phyloP scores from a whole-genome alignment of 2,113 vertebrate genomes.

The Pimephales promelas region DNA sequence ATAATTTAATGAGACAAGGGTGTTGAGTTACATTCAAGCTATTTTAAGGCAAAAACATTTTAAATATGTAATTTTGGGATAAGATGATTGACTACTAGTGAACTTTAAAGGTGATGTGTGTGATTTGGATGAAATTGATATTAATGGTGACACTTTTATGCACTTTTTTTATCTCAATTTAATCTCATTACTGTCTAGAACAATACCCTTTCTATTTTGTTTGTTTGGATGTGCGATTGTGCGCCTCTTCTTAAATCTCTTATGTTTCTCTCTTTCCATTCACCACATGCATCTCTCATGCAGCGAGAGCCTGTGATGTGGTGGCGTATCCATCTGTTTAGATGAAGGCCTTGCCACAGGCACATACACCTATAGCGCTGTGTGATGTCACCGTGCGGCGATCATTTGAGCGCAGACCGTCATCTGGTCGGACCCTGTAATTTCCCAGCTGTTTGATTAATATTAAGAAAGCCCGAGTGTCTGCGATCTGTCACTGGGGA shows the following conservation, averaged over 20 bases:
- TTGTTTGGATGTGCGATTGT: background rate
- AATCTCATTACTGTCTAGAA: too few species aligned
- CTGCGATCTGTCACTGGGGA: conserved; percentile 32
- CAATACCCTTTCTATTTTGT: too few species aligned
- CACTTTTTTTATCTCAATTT: too few species aligned
- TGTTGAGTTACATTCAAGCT: too few species aligned
- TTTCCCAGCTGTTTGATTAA: conserved; percentile 51
- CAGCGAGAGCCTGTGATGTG: conserved; percentile 38
- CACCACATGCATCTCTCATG: conserved; percentile 32
- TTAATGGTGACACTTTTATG: too few species aligned
- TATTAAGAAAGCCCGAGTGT: conserved; percentile 26
- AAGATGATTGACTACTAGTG: too few species aligned
- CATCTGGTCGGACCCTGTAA: conserved; percentile 26
- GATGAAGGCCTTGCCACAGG: conserved; percentile 31
- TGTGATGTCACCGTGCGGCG: conserved; percentile 37
- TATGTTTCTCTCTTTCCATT: conserved; percentile 27
- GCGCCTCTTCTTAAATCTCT: conserved; percentile 15
- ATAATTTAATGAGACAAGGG: too few species aligned
- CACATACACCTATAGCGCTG: conserved; percentile 16
- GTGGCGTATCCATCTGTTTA: conserved; percentile 39
- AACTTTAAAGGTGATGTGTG: too few species aligned
- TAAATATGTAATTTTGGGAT: too few species aligned
- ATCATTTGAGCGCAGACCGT: conserved; percentile 20
- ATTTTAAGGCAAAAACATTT: too few species aligned
- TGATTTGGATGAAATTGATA: too few species aligned